Base-by-base conservation (phyloP, 92 coral and sea anemone genomes). In the Porites evermanni region DNA sequence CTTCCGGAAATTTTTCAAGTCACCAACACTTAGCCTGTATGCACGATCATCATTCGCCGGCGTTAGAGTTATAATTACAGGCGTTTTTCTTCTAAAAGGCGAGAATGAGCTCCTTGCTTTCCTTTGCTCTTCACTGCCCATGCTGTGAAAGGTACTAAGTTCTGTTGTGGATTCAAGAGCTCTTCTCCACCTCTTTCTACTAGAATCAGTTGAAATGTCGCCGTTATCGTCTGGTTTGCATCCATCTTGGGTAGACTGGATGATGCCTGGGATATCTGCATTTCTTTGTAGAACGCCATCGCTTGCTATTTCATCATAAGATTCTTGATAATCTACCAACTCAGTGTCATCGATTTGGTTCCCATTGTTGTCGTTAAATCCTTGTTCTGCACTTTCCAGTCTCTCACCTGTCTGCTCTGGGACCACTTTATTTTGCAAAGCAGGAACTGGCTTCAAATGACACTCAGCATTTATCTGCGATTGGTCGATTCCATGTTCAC, bases 401-500 rank as follows among this genome's bases (percentile, higher is more conserved):
- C 17, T 13, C 13, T 67, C 70, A 12, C 70, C 17, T 0, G 29
- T 77, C 23, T 44, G 64, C 63, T 0, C 75, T 16, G 84, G 88
- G 24, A 75, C 17, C 47, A 85, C 88, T 9, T 26, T 61, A 64
- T 85, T 77, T 21, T 19, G 54, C 14, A 75, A 67, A 38, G 23
- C 38, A 5, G 88, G 76, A 12, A 77, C 67, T 20, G 88, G 75
- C 9, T 26, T 21, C 74, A 85, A 58, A 10, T n/a, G 76, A 58
- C 77, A 66, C 69, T 85, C 68, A 50, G 56, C 44, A 29, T 9
- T 67, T 1, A 60, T 53, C n/a, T 85, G 54, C 12, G 58, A n/a
- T 66, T 84, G 81, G 58, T 71, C 71, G 6, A 92, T 86, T 64
- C 88, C 93, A 73, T 92, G 95, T 63, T 92, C 95, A 53, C 84